phyloP scores from a whole-genome alignment of 2,888 invertebrate species.

The Drosophila limbata region DNA sequence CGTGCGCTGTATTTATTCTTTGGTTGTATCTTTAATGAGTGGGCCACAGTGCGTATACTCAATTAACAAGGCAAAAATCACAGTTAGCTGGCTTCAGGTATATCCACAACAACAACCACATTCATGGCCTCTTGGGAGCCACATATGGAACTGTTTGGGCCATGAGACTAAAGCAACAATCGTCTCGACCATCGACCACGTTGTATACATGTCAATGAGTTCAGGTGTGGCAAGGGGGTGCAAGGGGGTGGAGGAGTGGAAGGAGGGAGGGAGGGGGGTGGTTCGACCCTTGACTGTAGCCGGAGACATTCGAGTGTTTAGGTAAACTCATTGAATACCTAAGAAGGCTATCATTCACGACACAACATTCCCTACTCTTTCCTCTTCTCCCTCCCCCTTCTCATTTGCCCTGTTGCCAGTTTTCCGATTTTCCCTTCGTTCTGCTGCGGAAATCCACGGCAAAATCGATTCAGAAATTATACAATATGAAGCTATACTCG shows the following conservation, averaged over 20 bases:
- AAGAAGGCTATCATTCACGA: conserved; percentile 41
- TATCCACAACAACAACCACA: conserved; percentile 24
- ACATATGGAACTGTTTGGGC: conserved; percentile 8
- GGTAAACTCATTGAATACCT: conserved; percentile 51
- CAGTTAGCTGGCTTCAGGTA: conserved; percentile 46
- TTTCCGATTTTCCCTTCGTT: not conserved
- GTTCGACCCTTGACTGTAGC: conserved; percentile 17
- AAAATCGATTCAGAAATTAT: conserved; percentile 72
- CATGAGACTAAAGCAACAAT: conserved; percentile 11
- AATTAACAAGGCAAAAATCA: conserved; percentile 59
- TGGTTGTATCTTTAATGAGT: conserved; percentile 55
- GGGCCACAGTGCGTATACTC: conserved; percentile 56
- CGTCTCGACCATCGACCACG: conserved; percentile 7
- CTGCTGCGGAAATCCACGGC: conserved; percentile 17
- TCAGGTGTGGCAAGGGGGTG: not conserved
- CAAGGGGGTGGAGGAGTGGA: no score
- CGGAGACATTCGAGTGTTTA: conserved; percentile 41
- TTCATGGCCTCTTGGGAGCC: conserved; percentile 6
- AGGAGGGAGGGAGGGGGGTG: not conserved
- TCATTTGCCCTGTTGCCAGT: no score
- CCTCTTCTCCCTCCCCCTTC: no score
- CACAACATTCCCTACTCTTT: not conserved
- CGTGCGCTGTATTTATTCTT: conserved; percentile 8
- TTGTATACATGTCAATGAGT: conserved; percentile 34
- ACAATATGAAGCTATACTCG: conserved; percentile 40